Evolutionary conservation across 2,888 invertebrate genomes (phyloP).

Genomic region (Leucophenga montana): DNA sequence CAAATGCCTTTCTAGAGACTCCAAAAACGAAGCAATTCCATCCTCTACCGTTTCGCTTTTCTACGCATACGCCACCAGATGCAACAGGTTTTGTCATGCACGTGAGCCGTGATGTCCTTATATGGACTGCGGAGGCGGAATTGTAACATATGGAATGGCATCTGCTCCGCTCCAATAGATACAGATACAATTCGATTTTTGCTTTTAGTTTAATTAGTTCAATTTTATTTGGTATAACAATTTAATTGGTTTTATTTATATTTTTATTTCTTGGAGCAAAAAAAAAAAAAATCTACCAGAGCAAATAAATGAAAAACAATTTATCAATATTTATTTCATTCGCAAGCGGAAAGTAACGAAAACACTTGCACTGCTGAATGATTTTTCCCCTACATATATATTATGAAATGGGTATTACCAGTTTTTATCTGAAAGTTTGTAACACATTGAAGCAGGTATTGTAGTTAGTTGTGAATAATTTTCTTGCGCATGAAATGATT

Average conservation of each 20-base stretch:
- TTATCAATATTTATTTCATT: slow-evolving; percentile 1
- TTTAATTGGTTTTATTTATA: background rate
- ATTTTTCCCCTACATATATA: too few species aligned
- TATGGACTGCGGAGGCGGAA: slow-evolving; percentile 18
- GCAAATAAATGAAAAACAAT: background rate
- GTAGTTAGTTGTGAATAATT: too few species aligned
- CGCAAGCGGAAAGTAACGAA: background rate
- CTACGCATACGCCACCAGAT: slow-evolving; percentile 5
- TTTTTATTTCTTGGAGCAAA: background rate
- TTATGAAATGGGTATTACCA: too few species aligned
- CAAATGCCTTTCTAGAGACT: background rate
- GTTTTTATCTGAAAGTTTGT: too few species aligned
- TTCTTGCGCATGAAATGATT: too few species aligned
- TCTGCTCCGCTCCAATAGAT: background rate
- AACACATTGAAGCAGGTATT: too few species aligned
- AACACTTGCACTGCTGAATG: too few species aligned
- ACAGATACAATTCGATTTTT: too few species aligned
- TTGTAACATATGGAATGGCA: background rate
- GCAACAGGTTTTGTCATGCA: slow-evolving; percentile 41
- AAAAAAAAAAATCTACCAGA: background rate
- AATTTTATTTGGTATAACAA: background rate
- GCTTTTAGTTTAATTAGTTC: slow-evolving; percentile 4
- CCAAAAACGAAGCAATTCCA: background rate
- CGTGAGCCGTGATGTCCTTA: slow-evolving; percentile 13
- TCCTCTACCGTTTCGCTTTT: too few species aligned